Evolutionary conservation across 2,797 vertebrate species (phyloP).

Genomic region (Menidia menidia): DNA sequence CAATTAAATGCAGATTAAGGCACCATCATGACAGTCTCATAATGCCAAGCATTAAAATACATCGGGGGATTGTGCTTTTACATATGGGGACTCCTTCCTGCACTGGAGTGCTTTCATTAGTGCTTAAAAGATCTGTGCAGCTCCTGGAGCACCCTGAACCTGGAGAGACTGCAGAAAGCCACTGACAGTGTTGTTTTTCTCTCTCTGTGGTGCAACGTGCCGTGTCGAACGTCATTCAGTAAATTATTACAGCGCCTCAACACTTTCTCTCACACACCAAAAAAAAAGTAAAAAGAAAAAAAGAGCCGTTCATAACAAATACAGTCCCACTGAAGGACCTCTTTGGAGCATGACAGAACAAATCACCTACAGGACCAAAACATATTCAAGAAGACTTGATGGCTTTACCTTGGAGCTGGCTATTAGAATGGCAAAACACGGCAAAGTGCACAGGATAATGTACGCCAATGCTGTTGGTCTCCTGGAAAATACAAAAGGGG

Average conservation of each 20-base stretch:
- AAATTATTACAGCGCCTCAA: constrained; percentile 43
- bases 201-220: constrained; percentile 30
- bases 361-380: constrained; percentile 45
- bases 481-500: constrained; percentile 71
- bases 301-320: constrained; percentile 52
- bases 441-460: constrained; percentile 82
- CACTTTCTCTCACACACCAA: constrained; percentile 21
- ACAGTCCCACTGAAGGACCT: constrained; percentile 48
- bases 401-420: constrained; percentile 84
- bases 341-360: constrained; percentile 44
- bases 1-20: no score
- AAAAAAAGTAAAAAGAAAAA: constrained; percentile 45
- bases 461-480: constrained; percentile 82
- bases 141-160: neutral
- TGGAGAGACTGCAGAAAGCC: neutral
- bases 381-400: constrained; percentile 24
- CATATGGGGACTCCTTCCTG: no score
- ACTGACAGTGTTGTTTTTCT: constrained; percentile 14
- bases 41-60: no score
- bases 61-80: no score
- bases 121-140: neutral
- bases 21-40: no score
- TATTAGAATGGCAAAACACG: constrained; percentile 85
- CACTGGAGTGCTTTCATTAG: neutral
- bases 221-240: constrained; percentile 34